phyloP scores from a whole-genome alignment of 2,888 invertebrate genomes.

The Thymelicus lineola region DNA sequence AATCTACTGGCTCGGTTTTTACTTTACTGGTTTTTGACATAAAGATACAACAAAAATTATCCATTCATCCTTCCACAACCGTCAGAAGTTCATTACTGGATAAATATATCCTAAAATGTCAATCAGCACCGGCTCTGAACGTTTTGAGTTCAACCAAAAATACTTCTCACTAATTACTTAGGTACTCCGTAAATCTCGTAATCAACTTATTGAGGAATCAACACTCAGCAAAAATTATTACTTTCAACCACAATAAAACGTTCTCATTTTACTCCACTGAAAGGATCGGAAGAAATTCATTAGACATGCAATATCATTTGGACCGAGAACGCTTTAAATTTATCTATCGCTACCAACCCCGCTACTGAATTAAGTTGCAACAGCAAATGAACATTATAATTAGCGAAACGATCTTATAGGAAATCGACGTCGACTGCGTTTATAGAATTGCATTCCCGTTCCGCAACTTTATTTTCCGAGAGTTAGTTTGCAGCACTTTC shows the following conservation, averaged over 20 bases:
- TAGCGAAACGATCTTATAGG: slow-evolving; percentile 37
- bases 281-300: slow-evolving; percentile 25
- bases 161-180: neutral
- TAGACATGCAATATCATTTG: slow-evolving; percentile 25
- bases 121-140: too few species aligned
- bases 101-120: too few species aligned
- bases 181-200: neutral
- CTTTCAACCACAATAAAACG: slow-evolving; percentile 1
- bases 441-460: slow-evolving; percentile 36
- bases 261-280: neutral
- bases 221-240: neutral
- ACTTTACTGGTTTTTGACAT: neutral
- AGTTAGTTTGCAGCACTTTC: slow-evolving; percentile 14
- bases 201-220: neutral
- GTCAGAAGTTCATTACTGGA: too few species aligned
- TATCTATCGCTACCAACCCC: slow-evolving; percentile 23
- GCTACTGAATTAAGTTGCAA: slow-evolving; percentile 34
- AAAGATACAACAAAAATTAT: neutral
- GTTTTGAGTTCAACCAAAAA: too few species aligned
- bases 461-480: slow-evolving; percentile 32
- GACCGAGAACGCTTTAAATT: slow-evolving; percentile 21
- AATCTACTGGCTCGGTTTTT: neutral
- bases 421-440: slow-evolving; percentile 37
- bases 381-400: slow-evolving; percentile 37
- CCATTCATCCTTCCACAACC: too few species aligned